Conservation (phyloP, 2,113 vertebrate species). For the Sphaerodactylus townsendi region DNA sequence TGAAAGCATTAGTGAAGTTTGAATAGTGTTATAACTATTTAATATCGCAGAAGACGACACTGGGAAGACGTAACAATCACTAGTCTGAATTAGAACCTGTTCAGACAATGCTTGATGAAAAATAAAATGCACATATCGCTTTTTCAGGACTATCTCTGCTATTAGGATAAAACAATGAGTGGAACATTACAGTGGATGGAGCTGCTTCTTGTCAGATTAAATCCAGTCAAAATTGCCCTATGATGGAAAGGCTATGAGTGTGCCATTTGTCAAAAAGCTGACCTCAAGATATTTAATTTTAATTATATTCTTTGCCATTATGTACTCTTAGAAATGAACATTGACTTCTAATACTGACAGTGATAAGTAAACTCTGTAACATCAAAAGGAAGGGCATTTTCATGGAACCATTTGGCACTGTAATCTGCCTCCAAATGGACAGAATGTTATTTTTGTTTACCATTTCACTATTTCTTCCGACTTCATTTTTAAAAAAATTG, state of each 20-base stretch:
- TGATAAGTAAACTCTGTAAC: background rate
- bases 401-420: background rate
- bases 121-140: constrained; percentile 15
- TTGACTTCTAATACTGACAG: background rate
- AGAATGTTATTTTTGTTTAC: background rate
- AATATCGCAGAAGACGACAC: constrained; percentile 15
- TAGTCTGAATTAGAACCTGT: constrained; percentile 26
- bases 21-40: constrained; percentile 29
- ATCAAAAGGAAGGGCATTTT: background rate
- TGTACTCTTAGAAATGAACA: background rate
- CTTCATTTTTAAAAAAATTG: background rate
- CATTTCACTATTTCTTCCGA: background rate
- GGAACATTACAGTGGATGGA: background rate
- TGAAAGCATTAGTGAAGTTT: constrained; percentile 32
- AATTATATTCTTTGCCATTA: background rate
- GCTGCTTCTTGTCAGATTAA: constrained; percentile 26
- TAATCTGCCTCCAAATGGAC: background rate
- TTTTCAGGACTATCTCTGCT: background rate
- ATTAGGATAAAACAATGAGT: background rate
- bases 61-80: constrained; percentile 21
- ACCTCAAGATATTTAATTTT: background rate
- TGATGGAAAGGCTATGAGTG: background rate
- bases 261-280: background rate
- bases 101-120: constrained; percentile 12
- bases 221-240: constrained; percentile 30